Evolutionary conservation across 1,140 invertebrate species (phyloP).

Genomic region (Eufriesea mexicana): DNA sequence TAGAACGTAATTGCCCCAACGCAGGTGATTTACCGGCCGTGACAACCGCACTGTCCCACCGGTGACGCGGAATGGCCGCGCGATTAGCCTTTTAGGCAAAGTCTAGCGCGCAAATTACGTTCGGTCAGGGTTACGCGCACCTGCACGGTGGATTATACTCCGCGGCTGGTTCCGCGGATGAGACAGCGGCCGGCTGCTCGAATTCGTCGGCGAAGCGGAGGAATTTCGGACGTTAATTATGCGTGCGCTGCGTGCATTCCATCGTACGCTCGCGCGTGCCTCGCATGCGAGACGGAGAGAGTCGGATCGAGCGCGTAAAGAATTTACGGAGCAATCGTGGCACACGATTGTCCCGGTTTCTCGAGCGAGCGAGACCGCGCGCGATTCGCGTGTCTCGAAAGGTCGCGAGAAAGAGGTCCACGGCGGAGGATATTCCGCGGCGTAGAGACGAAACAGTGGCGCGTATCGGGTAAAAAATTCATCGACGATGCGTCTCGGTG

Average conservation of each 20-base stretch:
- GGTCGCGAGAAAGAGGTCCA: background rate
- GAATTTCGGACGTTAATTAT: conserved; percentile 59
- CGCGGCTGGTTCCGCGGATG: background rate
- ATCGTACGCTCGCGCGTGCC: conserved; percentile 48
- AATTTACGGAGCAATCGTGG: conserved; percentile 46
- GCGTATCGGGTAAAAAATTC: conserved; percentile 13
- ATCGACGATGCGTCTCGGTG: background rate
- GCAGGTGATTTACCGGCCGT: conserved; percentile 49
- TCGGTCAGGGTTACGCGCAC: background rate
- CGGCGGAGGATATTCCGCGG: background rate
- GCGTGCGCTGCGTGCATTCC: conserved; percentile 42
- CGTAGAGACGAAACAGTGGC: background rate
- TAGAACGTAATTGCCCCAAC: conserved; percentile 63
- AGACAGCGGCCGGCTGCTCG: background rate
- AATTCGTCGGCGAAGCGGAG: conserved; percentile 21
- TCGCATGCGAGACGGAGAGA: conserved; percentile 50
- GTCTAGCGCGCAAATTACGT: conserved; percentile 11
- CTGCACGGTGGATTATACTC: background rate
- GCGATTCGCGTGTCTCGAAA: background rate
- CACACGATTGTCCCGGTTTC: conserved; percentile 34
- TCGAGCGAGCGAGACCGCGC: background rate
- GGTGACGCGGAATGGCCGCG: conserved; percentile 29
- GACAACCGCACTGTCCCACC: conserved; percentile 20
- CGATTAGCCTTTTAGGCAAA: conserved; percentile 55
- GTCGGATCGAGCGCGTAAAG: conserved; percentile 44